A percentile compares a stretch with the other conserved stretches of the same genome.
Conservation (phyloP, 2,888 invertebrate genomes). For the Pegoplata infirma region DNA sequence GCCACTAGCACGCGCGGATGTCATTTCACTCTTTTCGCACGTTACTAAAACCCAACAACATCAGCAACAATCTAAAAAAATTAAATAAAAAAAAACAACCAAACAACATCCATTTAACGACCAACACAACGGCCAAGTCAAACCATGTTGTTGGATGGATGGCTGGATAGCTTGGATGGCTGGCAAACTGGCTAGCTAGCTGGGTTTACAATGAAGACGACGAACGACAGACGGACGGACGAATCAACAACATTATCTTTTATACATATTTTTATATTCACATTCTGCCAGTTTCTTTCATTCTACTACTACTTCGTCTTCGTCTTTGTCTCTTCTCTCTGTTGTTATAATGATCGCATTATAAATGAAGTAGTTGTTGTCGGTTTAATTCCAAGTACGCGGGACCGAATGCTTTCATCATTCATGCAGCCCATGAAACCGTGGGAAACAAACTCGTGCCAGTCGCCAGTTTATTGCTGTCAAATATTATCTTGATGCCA, state of each 20-base stretch:
- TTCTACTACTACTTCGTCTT: neutral
- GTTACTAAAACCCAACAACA: slow-evolving; percentile 60
- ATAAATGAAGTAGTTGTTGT: slow-evolving; percentile 62
- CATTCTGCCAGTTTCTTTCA: too few species aligned
- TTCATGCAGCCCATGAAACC: slow-evolving; percentile 73
- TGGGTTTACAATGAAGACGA: neutral
- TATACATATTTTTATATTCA: slow-evolving; percentile 25
- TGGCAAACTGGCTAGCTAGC: neutral
- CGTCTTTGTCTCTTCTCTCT: slow-evolving; percentile 20
- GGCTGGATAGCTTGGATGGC: neutral
- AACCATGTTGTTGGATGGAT: too few species aligned
- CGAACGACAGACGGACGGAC: slow-evolving; percentile 54
- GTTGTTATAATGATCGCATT: slow-evolving; percentile 60
- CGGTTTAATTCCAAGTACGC: slow-evolving; percentile 66
- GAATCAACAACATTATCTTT: slow-evolving; percentile 62
- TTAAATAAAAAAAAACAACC: neutral
- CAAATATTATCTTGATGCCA: slow-evolving; percentile 77
- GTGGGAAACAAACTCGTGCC: slow-evolving; percentile 78
- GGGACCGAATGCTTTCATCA: slow-evolving; percentile 67
- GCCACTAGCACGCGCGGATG: slow-evolving; percentile 69
- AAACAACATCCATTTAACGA: slow-evolving; percentile 60
- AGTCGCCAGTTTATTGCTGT: slow-evolving; percentile 77
- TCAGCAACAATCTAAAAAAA: slow-evolving; percentile 16
- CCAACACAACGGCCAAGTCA: slow-evolving; percentile 38
- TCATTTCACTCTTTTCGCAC: slow-evolving; percentile 70